Percentiles rank a stretch among this genome's conserved stretches.
Conservation (phyloP, 1,140 invertebrate genomes). For the Drosophila trapezifrons region DNA sequence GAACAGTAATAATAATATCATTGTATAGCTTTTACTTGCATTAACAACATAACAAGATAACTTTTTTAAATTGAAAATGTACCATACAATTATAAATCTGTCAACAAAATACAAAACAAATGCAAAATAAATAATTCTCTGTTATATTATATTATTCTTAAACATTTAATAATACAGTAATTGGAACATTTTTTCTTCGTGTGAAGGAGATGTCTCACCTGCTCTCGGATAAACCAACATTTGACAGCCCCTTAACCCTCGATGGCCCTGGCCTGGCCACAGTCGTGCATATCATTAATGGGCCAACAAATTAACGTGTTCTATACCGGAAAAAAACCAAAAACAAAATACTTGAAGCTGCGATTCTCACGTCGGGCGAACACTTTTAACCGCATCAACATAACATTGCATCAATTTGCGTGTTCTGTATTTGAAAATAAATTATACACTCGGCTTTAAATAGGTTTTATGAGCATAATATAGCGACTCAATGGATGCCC, state of each 20-base stretch:
- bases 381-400: constrained; percentile 33
- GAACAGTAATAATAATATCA: too few species aligned
- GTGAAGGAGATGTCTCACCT: not conserved
- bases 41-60: too few species aligned
- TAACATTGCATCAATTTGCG: constrained; percentile 68
- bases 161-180: too few species aligned
- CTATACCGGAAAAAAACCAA: constrained; percentile 64
- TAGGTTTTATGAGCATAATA: too few species aligned
- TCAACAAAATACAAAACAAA: too few species aligned
- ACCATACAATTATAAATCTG: too few species aligned
- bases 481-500: not conserved
- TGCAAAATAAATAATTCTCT: not conserved
- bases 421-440: constrained; percentile 61
- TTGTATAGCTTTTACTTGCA: too few species aligned
- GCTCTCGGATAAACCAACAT: constrained; percentile 13
- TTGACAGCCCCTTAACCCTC: constrained; percentile 13
- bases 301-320: constrained; percentile 75
- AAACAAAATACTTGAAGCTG: constrained; percentile 10
- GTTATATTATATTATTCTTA: too few species aligned
- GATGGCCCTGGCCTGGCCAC: constrained; percentile 24
- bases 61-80: too few species aligned
- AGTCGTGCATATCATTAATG: constrained; percentile 61
- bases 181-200: too few species aligned
- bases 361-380: constrained; percentile 24
- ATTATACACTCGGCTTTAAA: constrained; percentile 22